Base-by-base conservation (phyloP, 2,888 invertebrate species). In the Ichneumoninae sp. region DNA sequence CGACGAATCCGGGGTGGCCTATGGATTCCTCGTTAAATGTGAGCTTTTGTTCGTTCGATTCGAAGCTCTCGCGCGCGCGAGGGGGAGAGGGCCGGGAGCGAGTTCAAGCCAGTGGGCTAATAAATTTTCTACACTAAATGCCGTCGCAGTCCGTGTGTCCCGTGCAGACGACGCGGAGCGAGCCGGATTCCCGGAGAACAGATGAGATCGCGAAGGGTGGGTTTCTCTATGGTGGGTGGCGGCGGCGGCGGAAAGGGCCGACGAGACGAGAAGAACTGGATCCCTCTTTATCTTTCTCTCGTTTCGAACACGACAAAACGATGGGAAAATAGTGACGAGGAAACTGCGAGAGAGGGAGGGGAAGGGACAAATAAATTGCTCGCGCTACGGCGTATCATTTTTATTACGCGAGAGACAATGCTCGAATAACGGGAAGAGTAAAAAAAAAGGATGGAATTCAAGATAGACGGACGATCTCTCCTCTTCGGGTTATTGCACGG, bases 41-140 rank as follows among this genome's bases (percentile, higher is more conserved):
- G 75, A 78, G 84, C 77, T 77, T 84, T 87, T 87, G 85, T 86
- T 85, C 87, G 83, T 81, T 81, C 84, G 84, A 85, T 84, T 76
- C 84, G 74, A 73, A 85, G 73, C 33, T 77, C 69, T 33, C 47
- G 47, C 26, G 81, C 10, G 81, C 10, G 19, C 8, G 69, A 33
- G 44, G 22, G 73, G 77, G 54, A 71, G 68, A 66, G 47, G 74
- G n/a, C 13, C 69, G 47, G 33, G 60, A 60, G 30, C 13, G 60
- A 60, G 81, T 76, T 71, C 83, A 79, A 81, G 79, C 84, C 79
- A 79, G 75, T 66, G 73, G 76, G 83, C 79, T 83, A 84, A 85
- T 87, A 87, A 87, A 87, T 87, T 87, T 85, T 85, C 85, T 68
- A 84, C 84, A 80, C 84, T 81, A 78, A 83, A 85, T 84, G 87